These are phyloP conservation scores for Gambelia wislizenii DNA, from an alignment of 2,797 vertebrate genomes.

Conservation along the genomic window DNA sequence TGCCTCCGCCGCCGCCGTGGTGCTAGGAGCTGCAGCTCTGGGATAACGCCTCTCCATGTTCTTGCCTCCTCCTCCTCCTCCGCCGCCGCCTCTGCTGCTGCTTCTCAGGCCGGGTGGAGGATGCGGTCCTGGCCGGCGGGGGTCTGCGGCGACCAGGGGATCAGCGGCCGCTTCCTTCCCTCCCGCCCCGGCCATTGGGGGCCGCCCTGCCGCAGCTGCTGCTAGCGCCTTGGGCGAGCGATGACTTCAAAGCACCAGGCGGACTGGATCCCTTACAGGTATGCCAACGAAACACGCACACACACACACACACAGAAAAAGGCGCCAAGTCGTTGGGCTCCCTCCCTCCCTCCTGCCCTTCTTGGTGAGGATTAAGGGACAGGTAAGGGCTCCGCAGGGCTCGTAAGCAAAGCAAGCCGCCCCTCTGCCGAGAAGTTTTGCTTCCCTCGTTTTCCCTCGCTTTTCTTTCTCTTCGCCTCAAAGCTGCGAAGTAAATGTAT, in stretches of 20 bases:
- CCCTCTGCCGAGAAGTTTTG: background rate
- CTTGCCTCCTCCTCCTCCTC: constrained; percentile 45
- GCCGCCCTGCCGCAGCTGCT: constrained; percentile 58
- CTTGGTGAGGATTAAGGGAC: background rate
- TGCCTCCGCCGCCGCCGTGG: constrained; percentile 22
- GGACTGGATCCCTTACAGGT: constrained; percentile 99
- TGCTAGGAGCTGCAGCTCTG: constrained; percentile 24
- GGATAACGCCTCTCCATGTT: constrained; percentile 57
- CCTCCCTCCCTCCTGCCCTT: background rate
- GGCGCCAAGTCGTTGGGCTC: background rate
- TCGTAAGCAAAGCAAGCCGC: background rate
- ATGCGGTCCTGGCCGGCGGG: constrained; percentile 65
- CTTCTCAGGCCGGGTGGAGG: constrained; percentile 57
- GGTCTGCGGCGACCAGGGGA: constrained; percentile 48
- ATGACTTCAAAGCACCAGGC: constrained; percentile 97
- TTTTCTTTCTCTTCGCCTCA: too few relatives aligned
- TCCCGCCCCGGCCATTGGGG: constrained; percentile 40
- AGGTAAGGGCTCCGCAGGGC: background rate
- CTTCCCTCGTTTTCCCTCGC: too few relatives aligned
- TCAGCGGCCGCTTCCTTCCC: constrained; percentile 41
- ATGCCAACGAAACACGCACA: constrained; percentile 57
- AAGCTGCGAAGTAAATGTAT: too few relatives aligned
- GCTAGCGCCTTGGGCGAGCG: constrained; percentile 75
- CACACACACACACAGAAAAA: too few relatives aligned
- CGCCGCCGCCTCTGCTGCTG: background rate